Evolutionary conservation across 2,797 vertebrate species (phyloP).

Genomic region (Poliocrania exsul): DNA sequence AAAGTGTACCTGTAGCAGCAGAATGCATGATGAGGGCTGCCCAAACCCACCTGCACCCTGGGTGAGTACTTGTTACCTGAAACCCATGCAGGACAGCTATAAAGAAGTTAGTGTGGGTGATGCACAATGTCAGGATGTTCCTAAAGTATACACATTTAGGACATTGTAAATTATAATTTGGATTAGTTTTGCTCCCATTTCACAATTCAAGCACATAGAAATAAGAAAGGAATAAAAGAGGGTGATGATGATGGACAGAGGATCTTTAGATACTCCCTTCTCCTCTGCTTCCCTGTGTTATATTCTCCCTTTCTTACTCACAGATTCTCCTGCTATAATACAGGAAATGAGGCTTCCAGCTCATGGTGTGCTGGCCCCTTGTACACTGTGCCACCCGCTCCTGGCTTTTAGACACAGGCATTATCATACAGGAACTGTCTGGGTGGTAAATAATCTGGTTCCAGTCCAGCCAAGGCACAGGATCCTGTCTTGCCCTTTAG

Average conservation of each 20-base stretch:
- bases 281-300: not conserved
- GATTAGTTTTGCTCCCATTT: not conserved
- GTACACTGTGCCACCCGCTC: not conserved
- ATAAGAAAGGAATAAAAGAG: not conserved
- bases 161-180: not conserved
- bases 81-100: fast-evolving
- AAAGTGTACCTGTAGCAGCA: not conserved
- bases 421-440: not conserved
- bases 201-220: not conserved
- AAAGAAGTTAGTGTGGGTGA: not conserved
- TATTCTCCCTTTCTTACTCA: not conserved
- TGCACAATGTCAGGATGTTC: not conserved
- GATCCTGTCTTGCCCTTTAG: not conserved
- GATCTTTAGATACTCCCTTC: not conserved
- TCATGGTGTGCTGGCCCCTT: not conserved
- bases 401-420: not conserved
- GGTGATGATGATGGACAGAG: not conserved
- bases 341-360: conserved; percentile 26
- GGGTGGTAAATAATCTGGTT: not conserved
- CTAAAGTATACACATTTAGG: not conserved
- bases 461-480: not conserved
- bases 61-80: not conserved
- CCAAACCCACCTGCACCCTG: not conserved
- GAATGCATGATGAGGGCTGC: not conserved
- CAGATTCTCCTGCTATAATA: not conserved